phyloP scores from a whole-genome alignment of 2,797 vertebrate genomes.

The Enteromius anoplus region DNA sequence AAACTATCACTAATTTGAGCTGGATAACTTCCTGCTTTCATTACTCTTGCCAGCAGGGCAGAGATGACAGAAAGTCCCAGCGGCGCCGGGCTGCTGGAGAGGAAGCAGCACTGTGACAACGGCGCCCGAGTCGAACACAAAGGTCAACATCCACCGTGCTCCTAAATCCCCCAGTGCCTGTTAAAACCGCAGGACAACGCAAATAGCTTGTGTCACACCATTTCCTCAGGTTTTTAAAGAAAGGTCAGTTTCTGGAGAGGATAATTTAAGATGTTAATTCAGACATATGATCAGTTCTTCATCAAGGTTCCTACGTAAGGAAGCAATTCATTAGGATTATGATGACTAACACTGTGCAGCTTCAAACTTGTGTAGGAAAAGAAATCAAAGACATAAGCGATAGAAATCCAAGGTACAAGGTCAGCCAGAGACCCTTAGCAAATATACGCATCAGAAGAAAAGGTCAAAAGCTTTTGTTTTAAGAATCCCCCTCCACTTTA shows the following conservation, averaged over 20 bases:
- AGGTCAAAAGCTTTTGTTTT: conserved; percentile 32
- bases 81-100: conserved; percentile 59
- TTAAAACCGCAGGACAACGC: conserved; percentile 54
- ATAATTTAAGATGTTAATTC: conserved; percentile 43
- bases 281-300: conserved; percentile 14
- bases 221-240: conserved; percentile 51
- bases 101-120: conserved; percentile 53
- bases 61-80: conserved; percentile 50
- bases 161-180: conserved; percentile 24
- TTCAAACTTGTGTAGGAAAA: not conserved
- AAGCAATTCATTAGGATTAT: conserved; percentile 20
- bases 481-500: conserved; percentile 16
- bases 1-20: conserved; percentile 63
- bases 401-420: not conserved
- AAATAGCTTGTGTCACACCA: conserved; percentile 47
- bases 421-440: not conserved
- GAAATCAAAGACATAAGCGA: conserved; percentile 11
- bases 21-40: conserved; percentile 61
- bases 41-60: conserved; percentile 59
- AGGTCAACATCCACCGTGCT: conserved; percentile 55
- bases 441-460: conserved; percentile 9
- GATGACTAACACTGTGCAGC: not conserved
- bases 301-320: not conserved
- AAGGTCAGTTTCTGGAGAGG: conserved; percentile 20
- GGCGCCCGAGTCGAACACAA: conserved; percentile 50